phyloP scores from a whole-genome alignment of 2,113 vertebrate species.

The Eurystomus gularis region DNA sequence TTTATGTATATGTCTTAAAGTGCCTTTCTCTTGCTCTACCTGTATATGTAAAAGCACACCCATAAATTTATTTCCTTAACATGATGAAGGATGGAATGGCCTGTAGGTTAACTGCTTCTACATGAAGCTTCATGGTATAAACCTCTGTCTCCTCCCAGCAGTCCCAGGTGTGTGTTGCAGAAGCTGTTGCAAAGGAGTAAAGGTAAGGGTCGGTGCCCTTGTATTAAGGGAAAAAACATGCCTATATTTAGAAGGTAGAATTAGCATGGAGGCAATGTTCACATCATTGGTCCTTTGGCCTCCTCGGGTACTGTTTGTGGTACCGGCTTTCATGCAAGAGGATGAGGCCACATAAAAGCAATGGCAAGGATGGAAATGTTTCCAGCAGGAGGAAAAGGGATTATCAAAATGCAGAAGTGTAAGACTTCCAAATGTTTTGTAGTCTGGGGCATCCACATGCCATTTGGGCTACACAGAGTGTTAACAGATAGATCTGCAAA shows the following conservation, averaged over 20 bases:
- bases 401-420: conserved; percentile 17
- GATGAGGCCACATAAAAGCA: conserved; percentile 17
- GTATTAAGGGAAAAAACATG: not conserved
- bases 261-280: conserved; percentile 43
- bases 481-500: conserved; percentile 19
- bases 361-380: conserved; percentile 25
- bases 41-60: not conserved
- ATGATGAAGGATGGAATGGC: not conserved
- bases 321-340: not conserved
- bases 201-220: not conserved
- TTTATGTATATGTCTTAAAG: rapidly evolving
- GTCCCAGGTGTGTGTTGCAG: not conserved
- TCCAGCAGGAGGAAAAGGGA: conserved; percentile 17
- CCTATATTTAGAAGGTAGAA: conserved; percentile 36
- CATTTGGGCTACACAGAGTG: not conserved
- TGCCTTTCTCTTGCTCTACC: not conserved
- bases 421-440: not conserved
- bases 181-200: not conserved
- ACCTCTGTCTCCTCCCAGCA: not conserved
- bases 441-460: not conserved
- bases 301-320: not conserved
- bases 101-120: not conserved
- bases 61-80: no score
- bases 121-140: not conserved
- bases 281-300: not conserved